Percentiles rank a stretch among this genome's conserved stretches.
Evolutionary conservation across 2,113 vertebrate genomes (phyloP).

Genomic region (Laterallus jamaicensis): DNA sequence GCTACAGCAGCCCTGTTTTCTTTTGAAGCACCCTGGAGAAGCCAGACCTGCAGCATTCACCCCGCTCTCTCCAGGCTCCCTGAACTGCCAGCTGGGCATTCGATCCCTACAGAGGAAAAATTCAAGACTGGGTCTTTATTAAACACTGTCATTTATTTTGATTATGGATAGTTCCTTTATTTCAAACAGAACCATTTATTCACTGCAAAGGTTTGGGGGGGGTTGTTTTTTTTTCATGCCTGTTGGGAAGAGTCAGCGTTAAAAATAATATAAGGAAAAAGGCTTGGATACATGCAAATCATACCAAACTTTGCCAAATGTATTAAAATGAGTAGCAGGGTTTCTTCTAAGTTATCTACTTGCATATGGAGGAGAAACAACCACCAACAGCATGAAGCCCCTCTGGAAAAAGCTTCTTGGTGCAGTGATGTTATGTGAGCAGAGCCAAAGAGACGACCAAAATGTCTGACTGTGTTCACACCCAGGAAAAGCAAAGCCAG

Average conservation of each 20-base stretch:
- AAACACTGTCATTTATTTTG: conserved; percentile 23
- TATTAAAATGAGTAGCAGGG: background rate
- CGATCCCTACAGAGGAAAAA: background rate
- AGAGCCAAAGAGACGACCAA: background rate
- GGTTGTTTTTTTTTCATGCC: conserved; percentile 21
- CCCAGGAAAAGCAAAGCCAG: background rate
- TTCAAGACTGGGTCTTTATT: background rate
- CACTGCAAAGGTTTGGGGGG: background rate
- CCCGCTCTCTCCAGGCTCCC: background rate
- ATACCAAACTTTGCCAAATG: conserved; percentile 23
- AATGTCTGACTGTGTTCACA: background rate
- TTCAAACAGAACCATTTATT: conserved; percentile 51
- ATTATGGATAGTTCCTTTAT: conserved; percentile 34
- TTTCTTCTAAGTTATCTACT: conserved; percentile 25
- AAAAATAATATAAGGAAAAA: background rate
- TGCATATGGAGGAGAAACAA: background rate
- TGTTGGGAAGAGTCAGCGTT: conserved; percentile 35
- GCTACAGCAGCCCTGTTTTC: background rate
- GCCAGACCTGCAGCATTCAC: background rate
- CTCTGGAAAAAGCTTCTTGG: background rate
- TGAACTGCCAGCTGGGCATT: background rate
- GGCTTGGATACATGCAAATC: conserved; percentile 61
- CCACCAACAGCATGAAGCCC: background rate
- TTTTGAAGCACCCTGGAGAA: background rate
- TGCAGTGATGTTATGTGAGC: background rate